These are phyloP conservation scores for Tachysurus vachellii DNA, from an alignment of 2,113 vertebrate genomes.

Conservation along the genomic window DNA sequence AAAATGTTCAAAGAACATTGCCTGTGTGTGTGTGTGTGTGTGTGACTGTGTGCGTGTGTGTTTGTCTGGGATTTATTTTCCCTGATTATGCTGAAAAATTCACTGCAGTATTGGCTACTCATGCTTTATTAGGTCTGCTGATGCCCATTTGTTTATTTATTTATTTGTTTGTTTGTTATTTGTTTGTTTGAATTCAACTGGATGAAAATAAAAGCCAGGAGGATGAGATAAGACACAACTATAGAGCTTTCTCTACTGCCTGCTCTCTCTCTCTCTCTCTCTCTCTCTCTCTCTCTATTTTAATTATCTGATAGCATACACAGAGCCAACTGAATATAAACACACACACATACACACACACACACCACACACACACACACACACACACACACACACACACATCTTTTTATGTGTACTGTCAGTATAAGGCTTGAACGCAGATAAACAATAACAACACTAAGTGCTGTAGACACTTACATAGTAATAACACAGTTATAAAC, in stretches of 20 bases:
- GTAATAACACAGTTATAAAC: not conserved
- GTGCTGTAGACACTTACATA: not conserved
- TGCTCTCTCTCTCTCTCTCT: constrained; percentile 44
- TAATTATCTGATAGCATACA: constrained; percentile 84
- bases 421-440: not conserved
- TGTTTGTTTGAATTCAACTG: not conserved
- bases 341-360: constrained; percentile 35
- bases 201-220: constrained; percentile 19
- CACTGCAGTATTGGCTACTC: not conserved
- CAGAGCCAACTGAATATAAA: constrained; percentile 3
- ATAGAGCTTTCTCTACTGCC: constrained; percentile 69
- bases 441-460: not conserved
- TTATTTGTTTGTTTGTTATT: constrained; percentile 51
- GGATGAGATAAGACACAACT: constrained; percentile 70
- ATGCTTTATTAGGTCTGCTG: constrained; percentile 37
- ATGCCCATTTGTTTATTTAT: constrained; percentile 66
- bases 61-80: constrained; percentile 56
- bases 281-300: not conserved
- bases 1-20: not conserved
- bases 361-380: constrained; percentile 40
- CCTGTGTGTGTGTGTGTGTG: constrained; percentile 49
- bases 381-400: constrained; percentile 39
- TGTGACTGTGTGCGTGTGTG: constrained; percentile 15
- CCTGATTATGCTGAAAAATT: not conserved
- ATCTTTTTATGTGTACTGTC: not conserved